Conservation (phyloP, 2,113 vertebrate genomes). For the Phylloscopus whistleri region DNA sequence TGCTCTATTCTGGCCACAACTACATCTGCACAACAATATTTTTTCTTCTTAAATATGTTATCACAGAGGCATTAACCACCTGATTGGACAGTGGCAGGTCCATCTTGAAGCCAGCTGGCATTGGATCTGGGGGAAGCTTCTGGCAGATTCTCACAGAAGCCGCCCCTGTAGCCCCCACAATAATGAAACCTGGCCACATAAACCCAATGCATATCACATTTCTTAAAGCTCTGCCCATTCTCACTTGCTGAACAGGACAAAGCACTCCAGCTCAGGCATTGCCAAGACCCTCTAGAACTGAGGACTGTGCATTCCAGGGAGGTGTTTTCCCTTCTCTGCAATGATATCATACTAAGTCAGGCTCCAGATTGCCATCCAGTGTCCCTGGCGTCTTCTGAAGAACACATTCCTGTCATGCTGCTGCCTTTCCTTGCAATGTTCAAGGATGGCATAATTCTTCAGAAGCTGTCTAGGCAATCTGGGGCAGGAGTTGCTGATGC, state of each 20-base stretch:
- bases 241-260: neutral
- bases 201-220: neutral
- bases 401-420: neutral
- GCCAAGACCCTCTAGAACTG: neutral
- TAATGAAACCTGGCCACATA: neutral
- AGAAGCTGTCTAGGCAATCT: neutral
- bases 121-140: neutral
- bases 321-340: neutral
- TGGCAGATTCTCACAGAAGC: neutral
- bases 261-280: neutral
- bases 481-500: neutral
- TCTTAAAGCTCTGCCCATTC: neutral
- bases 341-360: accelerated
- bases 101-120: neutral
- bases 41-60: neutral
- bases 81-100: neutral
- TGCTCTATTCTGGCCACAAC: too few species aligned
- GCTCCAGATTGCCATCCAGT: neutral
- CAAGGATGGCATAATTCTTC: neutral
- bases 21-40: neutral
- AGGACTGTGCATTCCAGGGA: neutral
- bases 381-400: neutral
- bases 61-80: neutral
- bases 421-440: neutral
- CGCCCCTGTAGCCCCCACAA: neutral